Percentiles rank a stretch among this genome's conserved stretches.
These are phyloP conservation scores for Campaea margaritaria DNA, from an alignment of 2,888 invertebrate species.

Conservation along the genomic window DNA sequence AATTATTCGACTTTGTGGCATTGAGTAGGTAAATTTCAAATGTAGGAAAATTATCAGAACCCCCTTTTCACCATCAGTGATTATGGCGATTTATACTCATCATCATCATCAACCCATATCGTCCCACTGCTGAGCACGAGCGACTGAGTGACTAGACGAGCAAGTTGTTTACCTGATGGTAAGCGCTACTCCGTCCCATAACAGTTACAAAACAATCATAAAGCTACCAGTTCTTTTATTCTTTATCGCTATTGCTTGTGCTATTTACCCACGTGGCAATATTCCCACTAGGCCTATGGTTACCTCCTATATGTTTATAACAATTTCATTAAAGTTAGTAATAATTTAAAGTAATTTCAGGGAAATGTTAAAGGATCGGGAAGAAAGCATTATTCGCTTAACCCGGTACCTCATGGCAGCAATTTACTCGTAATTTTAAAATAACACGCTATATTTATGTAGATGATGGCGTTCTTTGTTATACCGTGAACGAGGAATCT, in stretches of 20 bases:
- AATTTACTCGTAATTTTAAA: constrained; percentile 56
- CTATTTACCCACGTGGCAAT: constrained; percentile 53
- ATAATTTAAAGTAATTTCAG: constrained; percentile 59
- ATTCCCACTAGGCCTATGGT: constrained; percentile 65
- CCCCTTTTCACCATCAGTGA: too few relatives aligned
- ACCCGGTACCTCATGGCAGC: constrained; percentile 49
- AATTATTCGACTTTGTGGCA: too few relatives aligned
- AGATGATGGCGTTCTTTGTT: constrained; percentile 39
- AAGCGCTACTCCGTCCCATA: too few relatives aligned
- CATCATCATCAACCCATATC: too few relatives aligned
- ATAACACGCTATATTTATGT: constrained; percentile 45
- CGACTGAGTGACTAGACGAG: too few relatives aligned
- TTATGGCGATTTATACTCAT: too few relatives aligned
- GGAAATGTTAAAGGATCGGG: constrained; percentile 53
- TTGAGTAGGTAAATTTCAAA: too few relatives aligned
- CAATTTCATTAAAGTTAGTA: constrained; percentile 67
- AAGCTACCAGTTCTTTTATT: too few relatives aligned
- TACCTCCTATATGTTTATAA: constrained; percentile 67
- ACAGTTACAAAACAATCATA: too few relatives aligned
- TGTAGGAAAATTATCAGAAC: too few relatives aligned
- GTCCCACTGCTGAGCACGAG: too few relatives aligned
- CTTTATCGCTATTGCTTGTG: constrained; percentile 21
- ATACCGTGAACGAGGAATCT: constrained; percentile 36
- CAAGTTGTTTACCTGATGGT: too few relatives aligned
- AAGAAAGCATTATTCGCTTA: constrained; percentile 51